Evolutionary conservation across 2,797 vertebrate genomes (phyloP), one percentile per base, ranked within the genome.

Genomic region (Spinus pinus): DNA sequence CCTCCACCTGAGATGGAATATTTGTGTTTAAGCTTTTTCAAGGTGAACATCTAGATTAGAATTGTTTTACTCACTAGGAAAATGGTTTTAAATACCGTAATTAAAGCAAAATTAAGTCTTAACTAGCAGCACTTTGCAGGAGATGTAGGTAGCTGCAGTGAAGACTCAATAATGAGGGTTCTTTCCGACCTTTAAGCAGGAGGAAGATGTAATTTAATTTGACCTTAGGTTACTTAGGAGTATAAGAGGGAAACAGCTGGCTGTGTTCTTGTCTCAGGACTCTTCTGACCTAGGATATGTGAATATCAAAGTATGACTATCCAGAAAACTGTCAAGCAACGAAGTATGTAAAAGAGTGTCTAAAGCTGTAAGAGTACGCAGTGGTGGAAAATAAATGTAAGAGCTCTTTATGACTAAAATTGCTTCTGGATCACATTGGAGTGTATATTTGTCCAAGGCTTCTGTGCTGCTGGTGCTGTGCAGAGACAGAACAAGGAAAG

Each of bases 91-190:
- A 74, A 64, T 42, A 39, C 21, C 27, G 18, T 1, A 2, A 1
- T 31, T 54, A 62, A 62, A 77, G 27, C 35, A 81, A 69, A 77
- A 42, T 54, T 35, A 24, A 41, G 23, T 58, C 24, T 62, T 62
- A 54, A 50, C 18, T 66, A 7, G 0, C 27, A 17, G 80, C 3
- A 14, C 12, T 31, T 57, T 47, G 8, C 0, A 0, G 31, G 23
- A 67, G 27, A 16, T 28, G 20, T 30, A 42, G 13, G 30, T 69
- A 31, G 33, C 24, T 72, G 30, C 6, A 1, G 20, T 74, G 21
- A 75, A 65, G 46, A 69, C 13, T 53, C 11, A 61, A 7, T 80
- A 79, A 47, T 0, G 4, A 28, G 24, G 2, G 1, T 79, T 75
- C 33, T 81, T 67, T 31, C 27, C 50, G 50, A 47, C 16, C 25